Conservation (phyloP, 1,140 invertebrate species). For the Nixonia krombeini region DNA sequence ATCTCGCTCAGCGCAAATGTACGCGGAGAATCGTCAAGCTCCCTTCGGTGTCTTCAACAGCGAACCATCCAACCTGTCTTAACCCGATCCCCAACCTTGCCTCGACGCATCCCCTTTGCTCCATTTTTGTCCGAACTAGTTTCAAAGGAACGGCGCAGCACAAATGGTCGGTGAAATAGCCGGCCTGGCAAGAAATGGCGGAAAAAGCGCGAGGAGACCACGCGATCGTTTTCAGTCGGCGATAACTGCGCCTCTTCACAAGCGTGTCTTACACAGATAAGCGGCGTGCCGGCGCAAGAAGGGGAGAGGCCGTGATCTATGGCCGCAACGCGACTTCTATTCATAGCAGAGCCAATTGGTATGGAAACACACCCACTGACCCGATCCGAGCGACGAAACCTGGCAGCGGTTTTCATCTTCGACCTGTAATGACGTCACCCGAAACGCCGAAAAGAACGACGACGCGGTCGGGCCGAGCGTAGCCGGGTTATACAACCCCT, state of each 20-base stretch:
- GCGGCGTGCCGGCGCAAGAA: conserved; percentile 29
- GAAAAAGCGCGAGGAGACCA: too few relatives aligned
- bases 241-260: conserved; percentile 26
- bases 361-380: conserved; percentile 45
- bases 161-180: too few relatives aligned
- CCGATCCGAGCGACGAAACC: conserved; percentile 26
- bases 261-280: conserved; percentile 9
- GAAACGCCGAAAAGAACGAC: conserved; percentile 18
- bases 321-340: conserved; percentile 42
- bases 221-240: conserved; percentile 33
- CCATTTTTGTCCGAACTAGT: too few relatives aligned
- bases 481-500: conserved; percentile 7
- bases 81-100: too few relatives aligned
- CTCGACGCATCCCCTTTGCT: too few relatives aligned
- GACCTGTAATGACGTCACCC: conserved; percentile 30
- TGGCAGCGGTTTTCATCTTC: conserved; percentile 40
- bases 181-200: too few relatives aligned
- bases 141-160: too few relatives aligned
- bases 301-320: conserved; percentile 28
- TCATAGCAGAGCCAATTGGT: conserved; percentile 47
- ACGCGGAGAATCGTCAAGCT: too few relatives aligned
- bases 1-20: too few relatives aligned
- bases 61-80: too few relatives aligned
- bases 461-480: conserved; percentile 18
- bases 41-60: too few relatives aligned